Percentiles rank a stretch among this genome's conserved stretches.
Evolutionary conservation across 2,797 vertebrate genomes (phyloP).

Genomic region (Urosaurus nigricauda): DNA sequence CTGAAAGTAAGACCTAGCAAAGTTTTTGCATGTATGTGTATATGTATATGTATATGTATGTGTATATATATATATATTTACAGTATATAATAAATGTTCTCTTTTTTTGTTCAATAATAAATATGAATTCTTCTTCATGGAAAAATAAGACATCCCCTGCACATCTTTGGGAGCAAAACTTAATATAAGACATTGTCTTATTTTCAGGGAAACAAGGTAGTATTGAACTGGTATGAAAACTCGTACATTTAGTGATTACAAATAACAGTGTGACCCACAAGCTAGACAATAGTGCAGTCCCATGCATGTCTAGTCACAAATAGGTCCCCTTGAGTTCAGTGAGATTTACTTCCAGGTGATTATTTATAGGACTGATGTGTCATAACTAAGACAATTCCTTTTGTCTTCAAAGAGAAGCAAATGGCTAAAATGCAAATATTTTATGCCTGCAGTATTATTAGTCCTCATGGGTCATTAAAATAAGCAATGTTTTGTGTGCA

Average conservation of each 20-base stretch:
- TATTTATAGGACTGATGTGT: background rate
- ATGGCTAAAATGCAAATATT: background rate
- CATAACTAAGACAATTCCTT: background rate
- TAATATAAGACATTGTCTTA: too few relatives aligned
- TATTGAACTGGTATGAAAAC: too few relatives aligned
- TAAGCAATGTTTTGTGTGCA: conserved; percentile 64
- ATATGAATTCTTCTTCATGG: too few relatives aligned
- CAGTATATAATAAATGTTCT: too few relatives aligned
- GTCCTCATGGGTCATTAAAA: conserved; percentile 47
- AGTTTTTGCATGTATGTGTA: too few relatives aligned
- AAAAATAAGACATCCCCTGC: too few relatives aligned
- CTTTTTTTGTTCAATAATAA: too few relatives aligned
- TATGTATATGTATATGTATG: too few relatives aligned
- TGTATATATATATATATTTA: too few relatives aligned
- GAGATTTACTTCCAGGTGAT: background rate
- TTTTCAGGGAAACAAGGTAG: too few relatives aligned
- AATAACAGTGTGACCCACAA: background rate
- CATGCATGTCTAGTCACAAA: background rate
- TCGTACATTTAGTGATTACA: background rate
- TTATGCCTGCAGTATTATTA: background rate
- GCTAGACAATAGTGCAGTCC: background rate
- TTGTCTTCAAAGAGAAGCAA: background rate
- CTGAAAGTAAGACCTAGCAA: too few relatives aligned
- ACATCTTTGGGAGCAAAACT: too few relatives aligned
- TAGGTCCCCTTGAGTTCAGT: background rate